These are phyloP conservation scores for Spheniscus humboldti DNA, from an alignment of 2,797 vertebrate species.

Conservation along the genomic window DNA sequence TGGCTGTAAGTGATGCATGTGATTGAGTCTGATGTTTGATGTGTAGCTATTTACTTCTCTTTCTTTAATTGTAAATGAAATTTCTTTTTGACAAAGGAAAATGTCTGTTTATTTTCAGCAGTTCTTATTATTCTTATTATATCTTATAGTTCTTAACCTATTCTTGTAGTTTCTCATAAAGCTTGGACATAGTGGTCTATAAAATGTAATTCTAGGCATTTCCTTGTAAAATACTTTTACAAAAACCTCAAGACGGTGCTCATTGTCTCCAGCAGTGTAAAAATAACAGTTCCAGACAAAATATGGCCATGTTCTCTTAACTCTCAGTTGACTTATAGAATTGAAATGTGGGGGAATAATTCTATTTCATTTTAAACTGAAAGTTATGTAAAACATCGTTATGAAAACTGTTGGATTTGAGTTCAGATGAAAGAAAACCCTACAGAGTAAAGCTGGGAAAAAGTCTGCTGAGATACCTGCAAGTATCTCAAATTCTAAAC, in stretches of 20 bases:
- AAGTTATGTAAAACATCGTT: background rate
- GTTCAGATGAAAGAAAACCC: background rate
- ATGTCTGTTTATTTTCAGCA: background rate
- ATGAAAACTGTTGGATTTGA: background rate
- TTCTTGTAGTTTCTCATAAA: background rate
- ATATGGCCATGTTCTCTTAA: background rate
- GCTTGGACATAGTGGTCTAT: background rate
- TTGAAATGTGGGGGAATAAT: background rate
- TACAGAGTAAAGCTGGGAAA: background rate
- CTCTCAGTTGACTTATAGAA: background rate
- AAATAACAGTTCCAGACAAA: background rate
- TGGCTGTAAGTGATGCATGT: background rate
- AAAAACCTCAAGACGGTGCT: constrained; percentile 5
- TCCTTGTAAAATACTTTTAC: background rate
- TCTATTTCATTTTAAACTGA: background rate
- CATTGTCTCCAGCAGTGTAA: background rate
- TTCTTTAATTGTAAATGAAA: background rate
- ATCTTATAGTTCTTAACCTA: background rate
- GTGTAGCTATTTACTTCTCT: background rate
- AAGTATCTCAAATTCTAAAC: background rate
- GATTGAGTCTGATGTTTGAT: background rate
- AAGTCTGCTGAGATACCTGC: background rate
- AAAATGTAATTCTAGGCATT: background rate
- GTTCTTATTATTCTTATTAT: background rate
- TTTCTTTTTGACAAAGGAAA: background rate